Evolutionary conservation across 2,888 invertebrate genomes (phyloP), one percentile per base, ranked within the genome.

Genomic region (Lucinisca nassula): DNA sequence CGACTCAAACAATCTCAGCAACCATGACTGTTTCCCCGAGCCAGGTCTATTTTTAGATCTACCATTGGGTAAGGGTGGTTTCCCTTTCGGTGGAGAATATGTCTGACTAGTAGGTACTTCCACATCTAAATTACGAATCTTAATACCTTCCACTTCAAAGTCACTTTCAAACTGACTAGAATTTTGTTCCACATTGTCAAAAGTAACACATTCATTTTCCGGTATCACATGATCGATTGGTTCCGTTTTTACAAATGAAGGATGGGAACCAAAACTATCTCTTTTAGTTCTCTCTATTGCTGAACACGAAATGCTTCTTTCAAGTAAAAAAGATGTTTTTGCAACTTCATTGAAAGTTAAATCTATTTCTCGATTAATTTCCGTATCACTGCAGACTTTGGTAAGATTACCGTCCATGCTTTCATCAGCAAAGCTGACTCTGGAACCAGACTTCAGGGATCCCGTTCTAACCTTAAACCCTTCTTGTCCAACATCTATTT

Each of bases 1-100:
- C 94, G 99, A 99, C 97, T 99, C 99, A 96, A 99, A 99, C 95
- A 99, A 97, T 95, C 99, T 97, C 93, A 99, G 97, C 87, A 98
- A 97, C 96, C 97, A 97, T 21, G 97, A 97, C 81, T 85, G 79
- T 70, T 90, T 85, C 24, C 85, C 85, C 24, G 87, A 77, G 14
- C 82, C 70, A 21, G 84, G 78, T 67, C 84, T 61, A 27, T 84
- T 79, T 88, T 84, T 90, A 38, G 86, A 88, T 82, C 75, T 87
- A 70, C 81, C 87, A 40, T 90, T 88, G 12, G 90, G 88, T 79
- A 91, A 80, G 0, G 91, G 92, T 24, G 91, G 91, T 86, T 85
- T 86, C 27, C 88, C 84, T 30, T 70, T 82, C n/a, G 76, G 75
- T 12, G 75, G 24, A 51, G 79, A 61, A 17, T 58, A 55, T 24